phyloP scores from a whole-genome alignment of 2,113 vertebrate species.

The Chauna torquata region DNA sequence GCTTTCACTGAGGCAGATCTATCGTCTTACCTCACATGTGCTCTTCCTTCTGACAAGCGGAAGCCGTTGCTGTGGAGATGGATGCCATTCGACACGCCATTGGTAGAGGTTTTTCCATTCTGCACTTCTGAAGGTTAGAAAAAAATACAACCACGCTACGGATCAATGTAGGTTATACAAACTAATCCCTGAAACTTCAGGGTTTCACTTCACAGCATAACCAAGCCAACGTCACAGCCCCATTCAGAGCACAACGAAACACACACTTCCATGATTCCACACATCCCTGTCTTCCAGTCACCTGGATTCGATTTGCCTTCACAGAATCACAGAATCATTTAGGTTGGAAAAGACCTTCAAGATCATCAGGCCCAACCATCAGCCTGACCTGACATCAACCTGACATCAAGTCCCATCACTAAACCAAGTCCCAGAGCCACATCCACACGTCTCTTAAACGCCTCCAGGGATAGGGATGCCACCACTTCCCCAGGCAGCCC shows the following conservation, averaged over 20 bases:
- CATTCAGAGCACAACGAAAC: neutral
- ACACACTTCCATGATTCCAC: neutral
- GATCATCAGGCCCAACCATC: too few species aligned
- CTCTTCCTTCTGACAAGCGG: constrained; percentile 78
- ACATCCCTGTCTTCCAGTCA: neutral
- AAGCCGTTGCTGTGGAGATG: constrained; percentile 90
- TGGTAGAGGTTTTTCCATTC: constrained; percentile 92
- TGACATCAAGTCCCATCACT: too few species aligned
- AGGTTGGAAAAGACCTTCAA: too few species aligned
- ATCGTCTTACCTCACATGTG: constrained; percentile 76
- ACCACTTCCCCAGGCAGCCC: too few species aligned
- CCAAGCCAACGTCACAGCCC: neutral
- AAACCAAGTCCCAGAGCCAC: too few species aligned
- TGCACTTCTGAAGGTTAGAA: constrained; percentile 82
- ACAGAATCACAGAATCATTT: too few species aligned
- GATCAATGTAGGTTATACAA: rapidly evolving
- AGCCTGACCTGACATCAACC: too few species aligned
- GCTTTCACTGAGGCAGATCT: neutral
- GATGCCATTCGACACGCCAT: constrained; percentile 90
- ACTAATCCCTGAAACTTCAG: neutral
- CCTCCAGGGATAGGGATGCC: too few species aligned
- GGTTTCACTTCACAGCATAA: neutral
- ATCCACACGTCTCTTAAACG: too few species aligned
- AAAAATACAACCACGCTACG: neutral
- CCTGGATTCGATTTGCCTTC: neutral